These are phyloP conservation scores for Apamea monoglypha DNA, from an alignment of 2,888 invertebrate genomes.

Conservation along the genomic window DNA sequence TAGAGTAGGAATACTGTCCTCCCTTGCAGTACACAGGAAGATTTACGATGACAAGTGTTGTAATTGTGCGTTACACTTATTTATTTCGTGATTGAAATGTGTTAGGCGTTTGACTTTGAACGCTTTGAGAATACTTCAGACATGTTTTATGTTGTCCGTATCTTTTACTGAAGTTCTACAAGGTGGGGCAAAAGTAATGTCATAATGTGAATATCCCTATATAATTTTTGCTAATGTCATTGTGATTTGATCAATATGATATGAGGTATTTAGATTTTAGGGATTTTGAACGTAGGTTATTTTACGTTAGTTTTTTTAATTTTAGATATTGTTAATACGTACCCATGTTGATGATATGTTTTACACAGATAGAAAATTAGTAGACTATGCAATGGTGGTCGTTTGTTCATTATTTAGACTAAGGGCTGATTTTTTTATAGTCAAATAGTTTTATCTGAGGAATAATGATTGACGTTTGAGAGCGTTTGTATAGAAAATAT, in stretches of 20 bases:
- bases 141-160: neutral
- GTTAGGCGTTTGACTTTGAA: slow-evolving; percentile 3
- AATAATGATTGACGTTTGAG: no score
- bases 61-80: slow-evolving; percentile 58
- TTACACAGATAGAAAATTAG: neutral
- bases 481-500: no score
- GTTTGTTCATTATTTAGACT: no score
- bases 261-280: no score
- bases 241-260: neutral
- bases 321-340: no score
- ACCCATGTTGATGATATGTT: no score
- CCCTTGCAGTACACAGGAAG: slow-evolving; percentile 63
- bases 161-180: neutral
- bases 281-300: no score
- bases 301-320: no score
- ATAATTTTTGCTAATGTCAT: neutral
- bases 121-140: neutral
- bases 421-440: no score
- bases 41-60: slow-evolving; percentile 63
- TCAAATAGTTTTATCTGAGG: no score
- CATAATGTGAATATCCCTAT: neutral
- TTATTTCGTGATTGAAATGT: slow-evolving; percentile 24
- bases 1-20: slow-evolving; percentile 67
- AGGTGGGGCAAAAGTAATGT: neutral
- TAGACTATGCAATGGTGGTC: no score